A percentile compares a stretch with the other conserved stretches of the same genome.
Conservation (phyloP, 1,140 invertebrate species). For the Papilio helenus region DNA sequence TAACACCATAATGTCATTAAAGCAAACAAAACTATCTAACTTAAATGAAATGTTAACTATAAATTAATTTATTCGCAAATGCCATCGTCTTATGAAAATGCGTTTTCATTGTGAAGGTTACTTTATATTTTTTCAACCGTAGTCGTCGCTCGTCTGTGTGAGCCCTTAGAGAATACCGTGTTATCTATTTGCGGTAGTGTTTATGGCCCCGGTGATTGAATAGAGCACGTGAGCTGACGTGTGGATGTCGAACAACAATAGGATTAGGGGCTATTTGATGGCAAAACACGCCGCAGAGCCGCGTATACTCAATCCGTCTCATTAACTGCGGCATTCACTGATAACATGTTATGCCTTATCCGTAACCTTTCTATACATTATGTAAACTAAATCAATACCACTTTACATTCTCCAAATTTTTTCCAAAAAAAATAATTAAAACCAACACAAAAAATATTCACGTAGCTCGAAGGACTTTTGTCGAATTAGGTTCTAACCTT, state of each 20-base stretch:
- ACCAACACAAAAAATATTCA: too few species aligned
- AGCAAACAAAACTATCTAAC: too few species aligned
- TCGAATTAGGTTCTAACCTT: too few species aligned
- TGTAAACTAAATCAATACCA: not conserved
- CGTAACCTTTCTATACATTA: not conserved
- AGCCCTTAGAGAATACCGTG: not conserved
- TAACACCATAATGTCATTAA: too few species aligned
- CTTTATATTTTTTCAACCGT: not conserved
- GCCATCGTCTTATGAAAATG: too few species aligned
- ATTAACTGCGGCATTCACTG: conserved; percentile 3
- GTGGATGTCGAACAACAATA: conserved; percentile 62
- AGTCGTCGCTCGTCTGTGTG: not conserved
- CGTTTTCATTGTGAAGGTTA: not conserved
- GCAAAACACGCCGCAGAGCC: conserved; percentile 35
- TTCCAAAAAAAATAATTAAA: too few species aligned
- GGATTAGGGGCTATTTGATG: conserved; percentile 52
- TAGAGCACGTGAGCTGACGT: conserved; percentile 68
- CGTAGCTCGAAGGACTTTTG: too few species aligned
- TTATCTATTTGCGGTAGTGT: conserved; percentile 43
- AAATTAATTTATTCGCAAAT: too few species aligned
- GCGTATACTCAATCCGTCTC: not conserved
- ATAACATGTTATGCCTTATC: conserved; percentile 5
- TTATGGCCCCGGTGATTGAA: conserved; percentile 57
- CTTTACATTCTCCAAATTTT: not conserved
- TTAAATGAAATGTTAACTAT: too few species aligned